Conservation (phyloP, 2,113 vertebrate species). For the Solea solea region DNA sequence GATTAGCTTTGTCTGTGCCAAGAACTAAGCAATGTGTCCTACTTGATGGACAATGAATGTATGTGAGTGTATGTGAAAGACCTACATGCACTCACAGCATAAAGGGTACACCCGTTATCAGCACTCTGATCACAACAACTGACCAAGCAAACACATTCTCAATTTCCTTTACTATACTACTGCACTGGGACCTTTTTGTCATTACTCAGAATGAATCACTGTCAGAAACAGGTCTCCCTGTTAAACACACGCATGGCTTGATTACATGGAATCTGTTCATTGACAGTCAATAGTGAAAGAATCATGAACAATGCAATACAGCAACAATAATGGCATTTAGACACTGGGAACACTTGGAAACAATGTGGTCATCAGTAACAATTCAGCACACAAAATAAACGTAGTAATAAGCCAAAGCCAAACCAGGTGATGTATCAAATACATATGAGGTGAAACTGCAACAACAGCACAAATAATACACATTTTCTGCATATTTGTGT, state of each 20-base stretch:
- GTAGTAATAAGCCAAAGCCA: too few species aligned
- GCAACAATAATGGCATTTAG: neutral
- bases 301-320: neutral
- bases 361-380: neutral
- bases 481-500: too few species aligned
- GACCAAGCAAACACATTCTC: neutral
- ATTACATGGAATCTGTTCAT: neutral
- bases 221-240: neutral
- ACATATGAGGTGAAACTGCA: neutral
- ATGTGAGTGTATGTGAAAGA: neutral
- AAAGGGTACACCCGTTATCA: neutral
- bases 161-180: conserved; percentile 4
- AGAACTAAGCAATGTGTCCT: conserved; percentile 33
- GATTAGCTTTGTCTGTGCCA: conserved; percentile 42
- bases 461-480: too few species aligned
- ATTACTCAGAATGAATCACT: neutral
- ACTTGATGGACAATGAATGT: conserved; percentile 25
- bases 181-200: neutral
- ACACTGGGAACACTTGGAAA: neutral
- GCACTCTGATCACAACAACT: neutral
- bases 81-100: conserved; percentile 23
- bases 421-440: neutral
- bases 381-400: neutral
- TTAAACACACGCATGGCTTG: too few species aligned
- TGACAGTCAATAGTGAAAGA: neutral